Base-by-base conservation (phyloP, 1,140 invertebrate genomes). In the Drosophila kohkoa region DNA sequence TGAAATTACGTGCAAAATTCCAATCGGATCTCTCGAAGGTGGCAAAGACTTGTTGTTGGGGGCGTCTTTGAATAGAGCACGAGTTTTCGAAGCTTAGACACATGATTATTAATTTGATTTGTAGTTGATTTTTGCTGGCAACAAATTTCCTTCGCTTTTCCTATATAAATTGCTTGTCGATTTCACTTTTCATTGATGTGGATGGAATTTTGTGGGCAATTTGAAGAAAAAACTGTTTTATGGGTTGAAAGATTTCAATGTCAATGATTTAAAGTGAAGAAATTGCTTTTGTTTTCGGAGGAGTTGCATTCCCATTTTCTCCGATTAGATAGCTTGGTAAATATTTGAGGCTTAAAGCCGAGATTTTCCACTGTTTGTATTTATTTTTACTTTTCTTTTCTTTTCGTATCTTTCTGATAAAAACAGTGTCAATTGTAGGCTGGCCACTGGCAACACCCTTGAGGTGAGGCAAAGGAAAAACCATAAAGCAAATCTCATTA, bases 91-190 rank as follows among this genome's bases (percentile, higher is more conserved):
- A 55, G 38, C 48, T 3, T 11, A 62, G 51, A 76, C 65, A 79
- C 54, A 76, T 86, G 82, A 87, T 86, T 86, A 86, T 86, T 87
- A 76, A 86, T 86, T 86, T 87, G 82, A 86, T 86, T 86, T 86
- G 82, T 87, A 76, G 82, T 62, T 59, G 59, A 59, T 74, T 75
- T 63, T 64, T 51, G 8, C 13, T 43, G 16, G 16, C 48, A 59
- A 76, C 48, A 59, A 76, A 82, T 86, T 86, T 86, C 54, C 64
- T 64, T 59, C 71, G 78, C 72, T 86, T 86, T 86, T 65, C 72
- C 70, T 60, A 58, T 52, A 5, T 8, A 67, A 79, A 79, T 41
- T 72, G 72, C 80, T 55, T 38, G 7, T 1, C 58, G 62, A 82
- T 86, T 87, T 86, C 82, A 87, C 82, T 86, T 86, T 86, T 78